Conservation (phyloP, 1,140 invertebrate species). For the Glossosoma conforme region DNA sequence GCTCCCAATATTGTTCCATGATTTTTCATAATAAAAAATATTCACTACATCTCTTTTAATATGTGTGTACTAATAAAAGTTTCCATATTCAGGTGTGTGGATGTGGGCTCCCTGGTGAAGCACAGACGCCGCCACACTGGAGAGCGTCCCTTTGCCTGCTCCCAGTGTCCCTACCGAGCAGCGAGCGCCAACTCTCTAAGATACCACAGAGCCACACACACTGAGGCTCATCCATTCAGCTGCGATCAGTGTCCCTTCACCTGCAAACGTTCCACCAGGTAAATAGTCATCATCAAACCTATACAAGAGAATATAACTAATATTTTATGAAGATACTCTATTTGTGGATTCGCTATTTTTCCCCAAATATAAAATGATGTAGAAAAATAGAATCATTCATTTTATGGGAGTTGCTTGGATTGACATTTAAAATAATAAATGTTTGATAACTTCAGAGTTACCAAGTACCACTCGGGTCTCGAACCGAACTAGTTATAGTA, state of each 20-base stretch:
- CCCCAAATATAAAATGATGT: too few species aligned
- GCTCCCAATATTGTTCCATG: neutral
- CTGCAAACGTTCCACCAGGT: too few species aligned
- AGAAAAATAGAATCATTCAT: too few species aligned
- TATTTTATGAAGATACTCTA: too few species aligned
- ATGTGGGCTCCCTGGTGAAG: slow-evolving; percentile 7
- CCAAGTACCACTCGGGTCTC: too few species aligned
- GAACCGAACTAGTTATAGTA: too few species aligned
- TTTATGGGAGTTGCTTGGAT: too few species aligned
- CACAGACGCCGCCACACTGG: slow-evolving; percentile 13
- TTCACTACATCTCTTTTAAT: neutral
- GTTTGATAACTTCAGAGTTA: too few species aligned
- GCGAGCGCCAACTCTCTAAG: slow-evolving; percentile 6
- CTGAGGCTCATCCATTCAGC: slow-evolving; percentile 4
- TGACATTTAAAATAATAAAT: too few species aligned
- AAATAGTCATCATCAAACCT: too few species aligned
- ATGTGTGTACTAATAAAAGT: neutral
- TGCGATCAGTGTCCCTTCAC: slow-evolving; percentile 14
- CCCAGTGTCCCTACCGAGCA: slow-evolving; percentile 15
- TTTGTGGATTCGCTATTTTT: too few species aligned
- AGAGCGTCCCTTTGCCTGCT: slow-evolving; percentile 10
- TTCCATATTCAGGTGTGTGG: slow-evolving; percentile 7
- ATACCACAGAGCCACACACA: slow-evolving; percentile 15
- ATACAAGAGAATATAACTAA: too few species aligned
- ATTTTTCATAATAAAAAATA: neutral